A percentile compares a stretch with the other conserved stretches of the same genome.
Evolutionary conservation across 2,113 vertebrate genomes (phyloP).

Genomic region (Mesembrinibis cayennensis): DNA sequence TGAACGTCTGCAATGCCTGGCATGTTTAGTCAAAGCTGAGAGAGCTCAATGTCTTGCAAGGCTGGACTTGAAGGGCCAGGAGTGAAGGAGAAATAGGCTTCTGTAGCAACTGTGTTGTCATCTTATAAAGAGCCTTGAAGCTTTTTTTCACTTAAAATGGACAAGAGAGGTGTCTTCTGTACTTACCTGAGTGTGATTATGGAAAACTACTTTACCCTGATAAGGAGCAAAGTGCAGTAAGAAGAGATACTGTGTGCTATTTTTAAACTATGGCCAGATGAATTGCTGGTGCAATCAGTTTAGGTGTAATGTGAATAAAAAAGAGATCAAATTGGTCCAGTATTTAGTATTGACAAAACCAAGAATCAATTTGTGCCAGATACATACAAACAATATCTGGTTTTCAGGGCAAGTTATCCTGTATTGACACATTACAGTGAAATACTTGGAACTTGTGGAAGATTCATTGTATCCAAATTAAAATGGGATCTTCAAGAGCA

Average conservation of each 20-base stretch:
- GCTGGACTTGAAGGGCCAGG: not conserved
- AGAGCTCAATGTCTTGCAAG: not conserved
- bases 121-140: not conserved
- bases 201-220: not conserved
- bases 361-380: not conserved
- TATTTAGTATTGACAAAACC: not conserved
- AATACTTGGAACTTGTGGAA: not conserved
- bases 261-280: not conserved
- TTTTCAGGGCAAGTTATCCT: not conserved
- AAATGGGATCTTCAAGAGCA: not conserved
- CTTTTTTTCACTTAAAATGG: not conserved
- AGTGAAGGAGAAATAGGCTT: not conserved
- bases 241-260: not conserved
- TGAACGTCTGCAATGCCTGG: not conserved
- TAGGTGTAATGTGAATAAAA: not conserved
- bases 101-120: not conserved
- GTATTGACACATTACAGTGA: not conserved
- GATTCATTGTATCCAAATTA: not conserved
- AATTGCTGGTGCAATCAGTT: not conserved
- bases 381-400: not conserved
- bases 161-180: not conserved
- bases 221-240: not conserved
- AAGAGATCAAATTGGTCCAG: not conserved
- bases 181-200: not conserved
- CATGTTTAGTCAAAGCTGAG: not conserved